Evolutionary conservation across 2,888 invertebrate genomes (phyloP), one percentile per base, ranked within the genome.

Genomic region (Agonopterix arenella): DNA sequence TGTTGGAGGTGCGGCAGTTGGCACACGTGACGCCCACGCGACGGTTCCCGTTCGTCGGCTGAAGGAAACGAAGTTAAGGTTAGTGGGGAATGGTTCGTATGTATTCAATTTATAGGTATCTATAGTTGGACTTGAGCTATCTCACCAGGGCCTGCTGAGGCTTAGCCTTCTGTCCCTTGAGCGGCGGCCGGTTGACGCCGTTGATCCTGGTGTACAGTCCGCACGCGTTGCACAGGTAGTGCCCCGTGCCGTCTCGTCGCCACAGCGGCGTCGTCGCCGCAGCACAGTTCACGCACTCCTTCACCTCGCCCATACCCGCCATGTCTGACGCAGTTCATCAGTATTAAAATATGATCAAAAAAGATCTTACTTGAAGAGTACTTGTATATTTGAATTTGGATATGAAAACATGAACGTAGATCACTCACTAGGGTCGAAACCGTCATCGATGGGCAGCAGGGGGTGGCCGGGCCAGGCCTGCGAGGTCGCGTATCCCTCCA

Each of bases 151-250:
- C 90, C 68, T 91, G 90, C 71, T 90, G 91, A 51, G 91, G 91
- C 76, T 93, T 93, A 62, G 92, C 89, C 73, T 92, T 91, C 68
- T 92, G 92, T 49, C 92, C 90, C 72, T 95, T 93, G 60, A 89
- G 80, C 47, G 89, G 89, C 52, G 96, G 96, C 59, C 96, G 90
- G 85, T 95, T 96, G 75, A 95, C 90, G 62, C 92, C 91, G 77
- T 92, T 92, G 81, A 91, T 92, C 74, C 91, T 89, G 70, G 82
- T 90, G 92, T 99, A 99, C 67, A 99, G 95, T 70, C 99, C 99
- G 90, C 99, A 99, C 61, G 99, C 99, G 92, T 99, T 99, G 93
- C 99, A 99, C 72, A 99, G 93, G 90, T 98, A 99, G 91, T 99
- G 98, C 59, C 99, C 99, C 71, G 97, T 98, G 83, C 97, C 97